These are phyloP conservation scores for Serranus cabrilla DNA, from an alignment of 2,797 vertebrate genomes.

Conservation along the genomic window DNA sequence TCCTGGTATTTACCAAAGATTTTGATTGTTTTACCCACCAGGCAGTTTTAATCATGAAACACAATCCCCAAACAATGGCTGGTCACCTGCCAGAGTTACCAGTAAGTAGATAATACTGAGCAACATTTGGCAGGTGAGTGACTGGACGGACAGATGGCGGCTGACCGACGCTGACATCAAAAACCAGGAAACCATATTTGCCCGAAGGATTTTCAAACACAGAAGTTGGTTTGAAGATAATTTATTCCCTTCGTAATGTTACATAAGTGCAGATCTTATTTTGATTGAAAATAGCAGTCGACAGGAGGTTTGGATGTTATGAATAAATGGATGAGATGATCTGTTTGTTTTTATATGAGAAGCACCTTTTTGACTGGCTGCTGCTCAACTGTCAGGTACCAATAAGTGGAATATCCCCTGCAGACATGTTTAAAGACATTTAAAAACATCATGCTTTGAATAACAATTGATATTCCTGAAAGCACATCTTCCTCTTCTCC, in stretches of 20 bases:
- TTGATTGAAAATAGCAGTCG: slow-evolving; percentile 42
- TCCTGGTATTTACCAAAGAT: slow-evolving; percentile 45
- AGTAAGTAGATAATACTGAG: slow-evolving; percentile 64
- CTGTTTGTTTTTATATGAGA: slow-evolving; percentile 57
- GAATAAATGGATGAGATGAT: slow-evolving; percentile 69
- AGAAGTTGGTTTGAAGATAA: slow-evolving; percentile 36
- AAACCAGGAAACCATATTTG: slow-evolving; percentile 43
- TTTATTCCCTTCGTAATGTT: slow-evolving; percentile 43
- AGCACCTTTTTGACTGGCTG: slow-evolving; percentile 26
- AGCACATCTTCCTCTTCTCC: not conserved
- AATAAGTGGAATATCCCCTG: slow-evolving; percentile 37
- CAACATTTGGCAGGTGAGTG: slow-evolving; percentile 63
- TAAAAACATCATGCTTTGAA: slow-evolving; percentile 29
- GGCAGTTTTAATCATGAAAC: slow-evolving; percentile 50
- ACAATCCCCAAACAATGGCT: slow-evolving; percentile 68
- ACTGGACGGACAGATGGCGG: slow-evolving; percentile 67
- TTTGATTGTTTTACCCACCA: slow-evolving; percentile 39
- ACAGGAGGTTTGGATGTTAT: slow-evolving; percentile 49
- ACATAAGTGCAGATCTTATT: slow-evolving; percentile 42
- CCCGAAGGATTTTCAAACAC: slow-evolving; percentile 47
- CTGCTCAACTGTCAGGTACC: slow-evolving; percentile 46
- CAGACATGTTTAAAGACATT: slow-evolving; percentile 49
- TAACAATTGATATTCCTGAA: slow-evolving; percentile 34
- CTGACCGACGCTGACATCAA: slow-evolving; percentile 55
- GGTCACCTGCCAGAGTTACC: slow-evolving; percentile 65